phyloP scores from a whole-genome alignment of 2,113 vertebrate species.

The Dermatemys mawii region DNA sequence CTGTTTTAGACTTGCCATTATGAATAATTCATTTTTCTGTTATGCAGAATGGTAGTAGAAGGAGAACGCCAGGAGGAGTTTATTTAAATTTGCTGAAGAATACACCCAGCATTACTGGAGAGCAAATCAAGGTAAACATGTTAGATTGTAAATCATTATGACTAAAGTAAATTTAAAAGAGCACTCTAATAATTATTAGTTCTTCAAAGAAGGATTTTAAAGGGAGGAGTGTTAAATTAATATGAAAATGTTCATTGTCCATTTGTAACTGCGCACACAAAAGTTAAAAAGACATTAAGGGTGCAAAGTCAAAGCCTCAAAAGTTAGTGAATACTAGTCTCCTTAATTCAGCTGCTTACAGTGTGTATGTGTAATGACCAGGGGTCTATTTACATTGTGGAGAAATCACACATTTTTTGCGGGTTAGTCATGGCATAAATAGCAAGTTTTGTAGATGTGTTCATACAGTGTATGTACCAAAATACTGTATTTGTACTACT shows the following conservation, averaged over 20 bases:
- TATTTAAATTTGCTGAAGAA: constrained; percentile 95
- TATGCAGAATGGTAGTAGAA: constrained; percentile 89
- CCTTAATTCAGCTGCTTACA: background rate
- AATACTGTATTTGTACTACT: too few species aligned
- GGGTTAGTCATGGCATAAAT: too few species aligned
- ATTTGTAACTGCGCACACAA: background rate
- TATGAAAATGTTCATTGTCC: background rate
- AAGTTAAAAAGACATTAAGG: background rate
- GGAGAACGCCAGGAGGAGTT: constrained; percentile 95
- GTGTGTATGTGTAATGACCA: too few species aligned
- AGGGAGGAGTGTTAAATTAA: background rate
- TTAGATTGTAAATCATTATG: background rate
- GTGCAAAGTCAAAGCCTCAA: background rate
- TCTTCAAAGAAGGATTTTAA: too few species aligned
- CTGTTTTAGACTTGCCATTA: accelerated
- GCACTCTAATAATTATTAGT: too few species aligned
- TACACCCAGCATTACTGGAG: constrained; percentile 88
- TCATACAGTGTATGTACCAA: too few species aligned
- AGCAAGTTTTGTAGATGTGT: too few species aligned
- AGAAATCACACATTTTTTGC: too few species aligned
- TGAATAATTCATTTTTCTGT: background rate
- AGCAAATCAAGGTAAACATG: constrained; percentile 87
- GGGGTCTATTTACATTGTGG: too few species aligned
- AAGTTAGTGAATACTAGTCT: accelerated
- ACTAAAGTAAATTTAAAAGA: background rate